Base-by-base conservation (phyloP, 1,140 invertebrate genomes). In the Brachionus angularis region DNA sequence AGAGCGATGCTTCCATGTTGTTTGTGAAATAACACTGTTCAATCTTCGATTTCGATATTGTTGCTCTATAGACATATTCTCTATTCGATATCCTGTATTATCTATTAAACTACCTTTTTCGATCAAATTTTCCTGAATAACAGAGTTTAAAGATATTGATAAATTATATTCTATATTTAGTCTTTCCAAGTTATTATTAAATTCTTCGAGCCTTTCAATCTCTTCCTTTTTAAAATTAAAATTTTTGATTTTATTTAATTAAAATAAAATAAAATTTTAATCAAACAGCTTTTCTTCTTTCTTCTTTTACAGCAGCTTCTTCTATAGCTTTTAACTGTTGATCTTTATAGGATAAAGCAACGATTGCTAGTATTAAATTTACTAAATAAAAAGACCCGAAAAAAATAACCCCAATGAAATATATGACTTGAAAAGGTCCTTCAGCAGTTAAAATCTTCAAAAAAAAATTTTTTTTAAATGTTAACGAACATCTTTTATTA, bases 271-370 rank as follows among this genome's bases (percentile, higher is more conserved):
- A 25, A 39, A 44, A 67, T 18, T 47, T 67, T 16, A 16, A 42
- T 16, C 16, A 10, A 10, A 67, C 62, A 31, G 42, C 62, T 67
- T 47, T 50, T 46, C 21, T 34, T 46, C 33, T 33, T 47, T 67
- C 42, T 36, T 46, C 25, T 50, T 67, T 50, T 67, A 47, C 33
- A 33, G 42, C 44, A 31, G 62, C 62, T 67, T 67, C 47, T 50
- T 67, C 42, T 12, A 47, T 46, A 18, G 62, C 46, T 52, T 52
- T 53, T 25, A 27, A 36, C 39, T 52, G 46, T 79, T 96, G 86
- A 81, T 98, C 94, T 80, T 97, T 92, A 83, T 98, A 97, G 16
- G 93, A 96, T 93, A 98, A 97, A 75, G 94, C 93, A 80, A 97
- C 95, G 83, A 97, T 97, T 80, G 95, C 94, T 84, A 98, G 89